phyloP scores from a whole-genome alignment of 2,888 invertebrate genomes.

The Pandemis heparana region DNA sequence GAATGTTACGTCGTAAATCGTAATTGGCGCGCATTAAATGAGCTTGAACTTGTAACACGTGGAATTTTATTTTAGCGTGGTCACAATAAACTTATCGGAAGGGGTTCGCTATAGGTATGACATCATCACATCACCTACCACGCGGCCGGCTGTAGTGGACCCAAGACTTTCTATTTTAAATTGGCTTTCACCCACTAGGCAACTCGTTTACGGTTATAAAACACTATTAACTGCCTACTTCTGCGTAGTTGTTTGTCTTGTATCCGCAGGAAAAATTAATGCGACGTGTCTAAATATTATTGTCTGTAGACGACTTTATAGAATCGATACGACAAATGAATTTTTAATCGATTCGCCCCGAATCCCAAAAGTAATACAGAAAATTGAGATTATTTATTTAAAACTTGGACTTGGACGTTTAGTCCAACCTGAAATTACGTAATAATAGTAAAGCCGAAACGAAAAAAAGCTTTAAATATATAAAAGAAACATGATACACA shows the following conservation, averaged over 20 bases:
- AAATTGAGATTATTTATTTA: not conserved
- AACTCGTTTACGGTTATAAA: slow-evolving; percentile 33
- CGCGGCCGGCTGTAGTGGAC: slow-evolving; percentile 2
- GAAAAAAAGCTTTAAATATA: too few species aligned
- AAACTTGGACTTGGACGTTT: too few species aligned
- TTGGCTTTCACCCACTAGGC: slow-evolving; percentile 36
- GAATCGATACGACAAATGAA: not conserved
- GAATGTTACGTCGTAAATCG: too few species aligned
- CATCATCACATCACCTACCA: slow-evolving; percentile 17
- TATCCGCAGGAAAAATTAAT: not conserved
- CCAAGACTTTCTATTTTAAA: slow-evolving; percentile 39
- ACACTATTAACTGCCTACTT: slow-evolving; percentile 15
- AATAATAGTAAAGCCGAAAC: too few species aligned
- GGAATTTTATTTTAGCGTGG: not conserved
- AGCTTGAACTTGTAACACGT: not conserved
- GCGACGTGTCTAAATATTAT: not conserved
- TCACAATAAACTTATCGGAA: slow-evolving; percentile 17
- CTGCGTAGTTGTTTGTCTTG: not conserved
- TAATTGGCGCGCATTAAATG: not conserved
- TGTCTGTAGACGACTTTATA: not conserved
- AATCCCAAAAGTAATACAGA: not conserved
- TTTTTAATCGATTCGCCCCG: not conserved
- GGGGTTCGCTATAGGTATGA: slow-evolving; percentile 21
- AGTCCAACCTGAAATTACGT: too few species aligned
- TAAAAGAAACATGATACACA: too few species aligned